phyloP scores from a whole-genome alignment of 2,888 invertebrate genomes.

The Empis livida region DNA sequence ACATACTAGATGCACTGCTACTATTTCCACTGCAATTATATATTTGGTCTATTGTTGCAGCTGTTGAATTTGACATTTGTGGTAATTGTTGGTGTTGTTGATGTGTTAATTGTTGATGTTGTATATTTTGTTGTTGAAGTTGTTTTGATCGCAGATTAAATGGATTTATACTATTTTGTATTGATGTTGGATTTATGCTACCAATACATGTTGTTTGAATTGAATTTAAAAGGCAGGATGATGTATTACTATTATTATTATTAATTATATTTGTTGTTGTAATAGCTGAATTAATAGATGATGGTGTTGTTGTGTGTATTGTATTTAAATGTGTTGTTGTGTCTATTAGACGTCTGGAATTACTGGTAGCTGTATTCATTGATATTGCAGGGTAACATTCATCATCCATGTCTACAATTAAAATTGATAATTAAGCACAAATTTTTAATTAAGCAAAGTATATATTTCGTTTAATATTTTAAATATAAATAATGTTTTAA shows the following conservation, averaged over 20 bases:
- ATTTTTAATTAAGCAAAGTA: no score
- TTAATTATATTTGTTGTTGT: conserved; percentile 13
- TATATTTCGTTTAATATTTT: no score
- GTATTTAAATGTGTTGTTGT: conserved; percentile 22
- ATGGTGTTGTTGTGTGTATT: conserved; percentile 12
- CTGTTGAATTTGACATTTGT: conserved; percentile 16
- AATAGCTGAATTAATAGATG: conserved; percentile 9
- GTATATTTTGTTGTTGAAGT: conserved; percentile 3
- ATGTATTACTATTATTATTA: conserved; percentile 12
- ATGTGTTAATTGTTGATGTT: conserved; percentile 12
- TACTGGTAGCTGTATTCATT: conserved; percentile 45
- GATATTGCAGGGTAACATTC: conserved; percentile 77
- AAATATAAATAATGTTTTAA: no score
- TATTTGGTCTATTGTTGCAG: conserved; percentile 18
- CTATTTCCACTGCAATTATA: background rate
- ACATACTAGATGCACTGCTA: conserved; percentile 10
- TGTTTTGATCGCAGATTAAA: conserved; percentile 13
- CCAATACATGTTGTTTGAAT: background rate
- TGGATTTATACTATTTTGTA: conserved; percentile 15
- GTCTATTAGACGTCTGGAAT: conserved; percentile 18
- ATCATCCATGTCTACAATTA: conserved; percentile 67
- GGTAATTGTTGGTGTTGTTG: conserved; percentile 27
- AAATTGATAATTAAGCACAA: no score
- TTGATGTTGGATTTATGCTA: conserved; percentile 10
- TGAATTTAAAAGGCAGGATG: conserved; percentile 7